A percentile compares a stretch with the other conserved stretches of the same genome.
Conservation (phyloP, 64 coral and sea anemone species). For the Acropora tenuis region DNA sequence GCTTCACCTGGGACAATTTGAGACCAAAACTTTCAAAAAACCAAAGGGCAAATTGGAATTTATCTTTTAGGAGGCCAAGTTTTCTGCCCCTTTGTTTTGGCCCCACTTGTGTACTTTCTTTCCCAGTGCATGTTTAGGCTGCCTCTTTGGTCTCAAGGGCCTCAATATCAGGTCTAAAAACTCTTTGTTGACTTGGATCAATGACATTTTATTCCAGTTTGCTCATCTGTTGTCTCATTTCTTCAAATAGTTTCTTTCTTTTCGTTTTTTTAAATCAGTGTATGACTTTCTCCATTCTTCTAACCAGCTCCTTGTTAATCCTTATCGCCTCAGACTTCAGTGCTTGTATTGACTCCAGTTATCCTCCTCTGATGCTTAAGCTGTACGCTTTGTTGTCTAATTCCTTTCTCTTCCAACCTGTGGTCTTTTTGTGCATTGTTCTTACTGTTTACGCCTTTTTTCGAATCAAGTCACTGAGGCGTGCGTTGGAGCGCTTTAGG, state of each 20-base stretch:
- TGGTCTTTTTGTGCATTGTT: neutral
- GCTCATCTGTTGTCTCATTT: constrained; percentile 41
- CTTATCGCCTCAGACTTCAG: neutral
- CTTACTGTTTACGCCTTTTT: neutral
- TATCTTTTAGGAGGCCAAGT: constrained; percentile 32
- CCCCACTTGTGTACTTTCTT: constrained; percentile 34
- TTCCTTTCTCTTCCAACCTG: neutral
- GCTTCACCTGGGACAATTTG: neutral
- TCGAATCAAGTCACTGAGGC: constrained; percentile 20
- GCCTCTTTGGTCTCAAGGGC: constrained; percentile 26
- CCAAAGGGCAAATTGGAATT: constrained; percentile 25
- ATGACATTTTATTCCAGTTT: constrained; percentile 28
- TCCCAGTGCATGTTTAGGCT: neutral
- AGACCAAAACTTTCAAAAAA: constrained; percentile 37
- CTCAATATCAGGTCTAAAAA: constrained; percentile 43
- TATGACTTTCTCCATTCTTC: constrained; percentile 51
- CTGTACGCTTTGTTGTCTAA: neutral
- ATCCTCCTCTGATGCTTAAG: too few relatives aligned
- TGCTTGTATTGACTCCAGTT: too few relatives aligned
- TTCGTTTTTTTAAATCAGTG: constrained; percentile 25
- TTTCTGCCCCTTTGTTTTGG: constrained; percentile 44
- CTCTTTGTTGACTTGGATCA: constrained; percentile 27
- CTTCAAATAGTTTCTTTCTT: constrained; percentile 37
- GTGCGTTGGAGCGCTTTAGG: neutral
- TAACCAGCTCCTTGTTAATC: constrained; percentile 15